Evolutionary conservation across 2,888 invertebrate genomes (phyloP), one percentile per base, ranked within the genome.

Genomic region (Phorcus lineatus): DNA sequence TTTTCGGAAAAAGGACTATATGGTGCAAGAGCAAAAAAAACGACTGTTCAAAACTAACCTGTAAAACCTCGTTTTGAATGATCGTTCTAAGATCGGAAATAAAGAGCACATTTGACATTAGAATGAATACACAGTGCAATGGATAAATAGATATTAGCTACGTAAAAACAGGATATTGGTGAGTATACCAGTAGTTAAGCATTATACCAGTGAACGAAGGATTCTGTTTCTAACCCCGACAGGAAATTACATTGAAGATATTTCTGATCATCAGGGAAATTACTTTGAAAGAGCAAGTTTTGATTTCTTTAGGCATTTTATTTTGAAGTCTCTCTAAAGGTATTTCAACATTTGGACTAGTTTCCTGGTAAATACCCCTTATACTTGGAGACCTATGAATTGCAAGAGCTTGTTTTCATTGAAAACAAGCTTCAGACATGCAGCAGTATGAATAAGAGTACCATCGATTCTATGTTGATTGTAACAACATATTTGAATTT

Each of bases 221-320:
- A 36, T 36, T 36, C 36, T 7, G 2, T 36, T 36, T 67, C 13
- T 24, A n/a, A n/a, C n/a, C n/a, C n/a, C n/a, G n/a, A 67, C 24
- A 67, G 67, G 67, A 67, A 67, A 67, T 67, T 28, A 28, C 16
- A 67, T 67, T 67, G n/a, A n/a, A n/a, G n/a, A n/a, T 22, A 28
- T 28, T 28, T 67, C 16, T 28, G 67, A 31, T 67, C 24, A n/a
- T 28, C 16, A 28, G 67, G 67, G 31, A 67, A 67, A 17, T 31
- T 67, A 67, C 67, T 28, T 28, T 36, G 31, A 67, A 67, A 67
- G 67, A 67, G 31, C 28, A 31, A 67, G 36, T 67, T 67, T 67
- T 67, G 67, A 67, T 67, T 67, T 67, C 67, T 67, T 22, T 11
- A 67, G 67, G 67, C 67, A 67, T 28, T 67, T 24, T 28, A 67